A percentile compares a stretch with the other conserved stretches of the same genome.
These are phyloP conservation scores for Neolamprologus brichardi DNA, from an alignment of 2,113 vertebrate genomes.

Conservation along the genomic window DNA sequence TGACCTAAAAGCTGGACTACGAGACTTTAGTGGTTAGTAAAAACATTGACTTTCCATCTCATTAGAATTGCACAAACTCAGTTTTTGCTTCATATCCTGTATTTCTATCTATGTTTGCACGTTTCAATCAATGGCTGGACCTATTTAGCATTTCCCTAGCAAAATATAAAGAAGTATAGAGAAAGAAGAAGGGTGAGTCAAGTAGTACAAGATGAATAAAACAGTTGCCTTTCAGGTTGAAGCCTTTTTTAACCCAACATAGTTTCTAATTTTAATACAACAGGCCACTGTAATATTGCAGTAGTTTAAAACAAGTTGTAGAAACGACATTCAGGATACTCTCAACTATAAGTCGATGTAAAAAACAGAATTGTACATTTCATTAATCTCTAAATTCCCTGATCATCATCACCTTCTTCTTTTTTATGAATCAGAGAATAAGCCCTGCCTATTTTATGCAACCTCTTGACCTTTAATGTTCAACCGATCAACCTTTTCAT, in stretches of 20 bases:
- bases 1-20: background rate
- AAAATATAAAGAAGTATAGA: background rate
- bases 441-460: background rate
- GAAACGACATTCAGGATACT: background rate
- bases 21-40: background rate
- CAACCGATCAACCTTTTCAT: background rate
- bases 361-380: background rate
- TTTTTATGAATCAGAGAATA: background rate
- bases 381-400: background rate
- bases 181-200: background rate
- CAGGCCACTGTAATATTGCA: background rate
- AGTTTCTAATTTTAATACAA: background rate
- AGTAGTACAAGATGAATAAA: background rate
- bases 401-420: background rate
- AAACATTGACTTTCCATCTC: background rate
- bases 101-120: background rate
- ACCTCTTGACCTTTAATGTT: background rate
- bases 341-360: background rate
- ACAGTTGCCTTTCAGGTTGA: background rate
- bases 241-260: too few relatives aligned
- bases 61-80: background rate
- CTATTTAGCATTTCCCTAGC: background rate
- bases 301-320: background rate
- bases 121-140: background rate
- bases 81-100: background rate